Evolutionary conservation across 2,113 vertebrate genomes (phyloP), one percentile per base, ranked within the genome.

Genomic region (Polyodon spathula): DNA sequence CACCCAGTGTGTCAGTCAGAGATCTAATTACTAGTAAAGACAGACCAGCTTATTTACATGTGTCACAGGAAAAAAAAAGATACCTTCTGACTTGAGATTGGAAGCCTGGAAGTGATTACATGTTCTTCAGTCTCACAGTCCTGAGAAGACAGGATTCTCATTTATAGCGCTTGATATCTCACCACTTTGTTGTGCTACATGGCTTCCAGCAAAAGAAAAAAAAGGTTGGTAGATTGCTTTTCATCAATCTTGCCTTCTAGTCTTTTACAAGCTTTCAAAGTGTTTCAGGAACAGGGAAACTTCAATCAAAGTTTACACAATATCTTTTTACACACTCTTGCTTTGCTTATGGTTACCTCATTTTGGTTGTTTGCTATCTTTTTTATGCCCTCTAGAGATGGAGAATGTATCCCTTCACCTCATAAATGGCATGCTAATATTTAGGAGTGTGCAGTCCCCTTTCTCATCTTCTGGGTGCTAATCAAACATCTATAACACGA

Each of bases 101-200:
- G 48, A n/a, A 50, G 48, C 6, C 14, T 11, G 48, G 48, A 50
- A 50, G 48, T 50, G 48, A 50, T 50, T 50, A 50, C 48, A 50
- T 50, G 48, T n/a, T 4, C 14, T 12, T 50, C 48, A 50, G 48
- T 50, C 12, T 50, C 48, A n/a, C 48, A 50, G 42, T 4, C 42
- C 42, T 12, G 11, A 44, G 2, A 44, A 44, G 48, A 50, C 48
- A 50, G 14, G 48, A 50, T 50, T 50, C 48, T 50, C 48, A 50
- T 50, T 50, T 50, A 50, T 50, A 50, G 9, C 15, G 14, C 48
- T 50, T 50, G 48, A 50, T 50, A 50, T 50, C 48, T 50, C 48
- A 50, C 12, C 48, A 50, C 48, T 50, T n/a, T 50, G 48, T 50
- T 50, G 48, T 50, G 14, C 48, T 50, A 50, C 48, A 50, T 50